Base-by-base conservation (phyloP, 2,888 invertebrate genomes). In the Drosophila helvetica region DNA sequence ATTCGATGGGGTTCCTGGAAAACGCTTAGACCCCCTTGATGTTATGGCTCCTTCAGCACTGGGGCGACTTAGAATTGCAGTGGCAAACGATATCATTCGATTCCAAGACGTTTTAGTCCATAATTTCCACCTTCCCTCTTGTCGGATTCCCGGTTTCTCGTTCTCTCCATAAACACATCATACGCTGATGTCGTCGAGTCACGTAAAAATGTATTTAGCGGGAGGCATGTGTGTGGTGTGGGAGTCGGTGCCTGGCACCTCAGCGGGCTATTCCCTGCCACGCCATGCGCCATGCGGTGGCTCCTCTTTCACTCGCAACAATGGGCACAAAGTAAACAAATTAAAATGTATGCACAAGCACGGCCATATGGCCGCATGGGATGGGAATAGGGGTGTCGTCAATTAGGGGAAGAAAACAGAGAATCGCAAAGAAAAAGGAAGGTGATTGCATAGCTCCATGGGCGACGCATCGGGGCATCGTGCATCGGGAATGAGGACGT, bases 151-250 rank as follows among this genome's bases (percentile, higher is more conserved):
- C 15, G 38, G 5, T 5, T 5, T 25, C 22, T 19, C 25, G 45
- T 17, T 38, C 64, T 30, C 22, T 22, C 67, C 77, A 80, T 82
- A 78, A 78, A 79, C 76, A 79, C 76, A 74, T 81, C 86, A 72
- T 69, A 65, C 66, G 86, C 69, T 82, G 88, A 82, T 82, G 86
- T 82, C 82, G 82, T 64, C 82, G 73, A 81, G 82, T 82, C 82
- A 82, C 88, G 82, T 85, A 85, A 82, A 87, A 85, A 65, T 77
- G 88, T 82, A 82, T 82, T 82, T 82, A 82, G 82, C 65, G 30
- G 22, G 12, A 33, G 22, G n/a, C 30, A 30, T n/a, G 15, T 38
- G 38, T 51, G 53, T 77, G 82, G 52, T 77, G 82, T 77, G 77
- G 77, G 82, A 51, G 50, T 54, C 67, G 57, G 78, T 71, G 73